Conservation (phyloP, 2,797 vertebrate genomes). For the Sitta carolinensis region DNA sequence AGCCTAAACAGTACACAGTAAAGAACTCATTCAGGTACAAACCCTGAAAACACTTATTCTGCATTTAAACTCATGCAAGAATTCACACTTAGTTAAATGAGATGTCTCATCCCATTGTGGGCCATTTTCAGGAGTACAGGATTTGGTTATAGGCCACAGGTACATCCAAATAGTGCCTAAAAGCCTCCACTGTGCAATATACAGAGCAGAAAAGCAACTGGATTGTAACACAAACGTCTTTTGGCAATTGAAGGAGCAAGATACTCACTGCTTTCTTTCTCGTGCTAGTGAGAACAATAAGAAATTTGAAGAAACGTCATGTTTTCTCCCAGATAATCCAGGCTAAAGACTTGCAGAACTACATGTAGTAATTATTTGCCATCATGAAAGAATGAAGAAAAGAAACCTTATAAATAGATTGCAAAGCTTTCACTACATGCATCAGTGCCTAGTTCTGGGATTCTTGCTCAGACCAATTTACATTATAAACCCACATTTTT, state of each 20-base stretch:
- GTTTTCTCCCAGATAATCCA: not conserved
- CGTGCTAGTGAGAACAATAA: not conserved
- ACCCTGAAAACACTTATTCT: not conserved
- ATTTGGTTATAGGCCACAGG: not conserved
- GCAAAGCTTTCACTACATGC: not conserved
- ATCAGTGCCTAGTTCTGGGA: not conserved
- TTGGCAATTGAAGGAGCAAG: not conserved
- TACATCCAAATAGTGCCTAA: not conserved
- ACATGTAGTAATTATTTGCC: not conserved
- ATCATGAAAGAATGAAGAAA: not conserved
- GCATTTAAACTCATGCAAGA: not conserved
- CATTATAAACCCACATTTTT: fast-evolving
- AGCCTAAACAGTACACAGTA: not conserved
- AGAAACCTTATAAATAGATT: not conserved
- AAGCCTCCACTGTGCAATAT: not conserved
- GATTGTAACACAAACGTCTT: not conserved
- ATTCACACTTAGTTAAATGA: not conserved
- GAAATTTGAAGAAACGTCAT: not conserved
- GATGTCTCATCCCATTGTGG: not conserved
- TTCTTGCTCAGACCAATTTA: not conserved
- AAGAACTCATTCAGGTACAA: not conserved
- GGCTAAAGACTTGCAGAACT: not conserved
- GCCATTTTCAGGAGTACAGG: not conserved
- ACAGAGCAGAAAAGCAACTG: not conserved
- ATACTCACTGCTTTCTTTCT: not conserved